Evolutionary conservation across 2,113 vertebrate genomes (phyloP).

Genomic region (Podarcis cretensis): DNA sequence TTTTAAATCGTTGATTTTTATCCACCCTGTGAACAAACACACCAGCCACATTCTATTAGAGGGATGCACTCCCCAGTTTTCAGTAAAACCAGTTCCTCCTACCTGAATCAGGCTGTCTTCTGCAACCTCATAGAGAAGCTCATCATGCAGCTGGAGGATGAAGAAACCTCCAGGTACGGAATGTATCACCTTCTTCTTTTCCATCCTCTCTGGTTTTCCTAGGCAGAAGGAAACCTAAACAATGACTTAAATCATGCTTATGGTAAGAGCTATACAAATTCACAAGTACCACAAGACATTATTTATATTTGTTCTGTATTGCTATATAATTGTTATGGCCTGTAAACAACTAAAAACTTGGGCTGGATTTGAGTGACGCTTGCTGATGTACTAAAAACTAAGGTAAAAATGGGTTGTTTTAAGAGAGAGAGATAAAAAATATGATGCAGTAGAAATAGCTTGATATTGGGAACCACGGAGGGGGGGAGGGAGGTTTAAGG

Average conservation of each 20-base stretch:
- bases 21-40: neutral
- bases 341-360: too few relatives aligned
- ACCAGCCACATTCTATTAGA: neutral
- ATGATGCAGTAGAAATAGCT: too few relatives aligned
- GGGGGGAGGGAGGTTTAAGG: too few relatives aligned
- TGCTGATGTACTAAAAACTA: too few relatives aligned
- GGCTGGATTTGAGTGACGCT: too few relatives aligned
- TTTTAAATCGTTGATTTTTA: too few relatives aligned
- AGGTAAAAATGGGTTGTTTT: too few relatives aligned
- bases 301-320: too few relatives aligned
- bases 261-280: constrained; percentile 1
- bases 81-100: constrained; percentile 15
- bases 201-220: constrained; percentile 64
- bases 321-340: too few relatives aligned
- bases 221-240: constrained; percentile 18
- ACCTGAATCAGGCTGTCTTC: constrained; percentile 93
- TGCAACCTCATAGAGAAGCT: constrained; percentile 94
- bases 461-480: too few relatives aligned
- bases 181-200: constrained; percentile 48
- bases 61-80: neutral
- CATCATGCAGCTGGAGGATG: constrained; percentile 94
- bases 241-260: neutral
- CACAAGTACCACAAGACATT: constrained; percentile 11
- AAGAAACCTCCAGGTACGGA: constrained; percentile 86
- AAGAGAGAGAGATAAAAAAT: too few relatives aligned